phyloP scores from a whole-genome alignment of 2,113 vertebrate species.

The Dipodomys ordii region DNA sequence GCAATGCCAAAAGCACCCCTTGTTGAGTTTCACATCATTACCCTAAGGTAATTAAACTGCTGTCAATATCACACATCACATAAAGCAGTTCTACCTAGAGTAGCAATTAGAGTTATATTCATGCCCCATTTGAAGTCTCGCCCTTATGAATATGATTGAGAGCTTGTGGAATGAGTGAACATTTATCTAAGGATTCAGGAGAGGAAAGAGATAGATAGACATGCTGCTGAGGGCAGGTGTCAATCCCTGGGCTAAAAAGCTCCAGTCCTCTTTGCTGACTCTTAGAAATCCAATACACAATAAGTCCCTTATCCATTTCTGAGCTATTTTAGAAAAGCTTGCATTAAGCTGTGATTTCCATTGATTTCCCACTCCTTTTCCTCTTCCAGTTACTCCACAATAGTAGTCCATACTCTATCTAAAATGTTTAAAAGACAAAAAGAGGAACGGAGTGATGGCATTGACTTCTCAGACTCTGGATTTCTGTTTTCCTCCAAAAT shows the following conservation, averaged over 20 bases:
- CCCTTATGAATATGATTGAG: conserved; percentile 62
- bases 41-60: conserved; percentile 65
- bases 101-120: conserved; percentile 58
- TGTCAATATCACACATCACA: conserved; percentile 19
- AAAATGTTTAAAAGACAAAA: conserved; percentile 30
- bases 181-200: background rate
- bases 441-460: background rate
- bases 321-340: conserved; percentile 9
- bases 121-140: conserved; percentile 61
- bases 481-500: background rate
- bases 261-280: background rate
- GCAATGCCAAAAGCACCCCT: conserved; percentile 28
- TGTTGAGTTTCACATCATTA: conserved; percentile 51
- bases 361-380: conserved; percentile 53
- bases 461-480: background rate
- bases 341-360: conserved; percentile 25
- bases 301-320: conserved; percentile 42
- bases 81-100: conserved; percentile 68
- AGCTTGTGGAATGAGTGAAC: conserved; percentile 47
- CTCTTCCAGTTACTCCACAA: background rate
- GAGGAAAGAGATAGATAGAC: background rate
- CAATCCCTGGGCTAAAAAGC: background rate
- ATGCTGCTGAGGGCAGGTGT: background rate
- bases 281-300: conserved; percentile 34
- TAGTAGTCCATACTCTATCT: background rate